phyloP scores from a whole-genome alignment of 2,113 vertebrate genomes.

The Brienomyrus brachyistius region DNA sequence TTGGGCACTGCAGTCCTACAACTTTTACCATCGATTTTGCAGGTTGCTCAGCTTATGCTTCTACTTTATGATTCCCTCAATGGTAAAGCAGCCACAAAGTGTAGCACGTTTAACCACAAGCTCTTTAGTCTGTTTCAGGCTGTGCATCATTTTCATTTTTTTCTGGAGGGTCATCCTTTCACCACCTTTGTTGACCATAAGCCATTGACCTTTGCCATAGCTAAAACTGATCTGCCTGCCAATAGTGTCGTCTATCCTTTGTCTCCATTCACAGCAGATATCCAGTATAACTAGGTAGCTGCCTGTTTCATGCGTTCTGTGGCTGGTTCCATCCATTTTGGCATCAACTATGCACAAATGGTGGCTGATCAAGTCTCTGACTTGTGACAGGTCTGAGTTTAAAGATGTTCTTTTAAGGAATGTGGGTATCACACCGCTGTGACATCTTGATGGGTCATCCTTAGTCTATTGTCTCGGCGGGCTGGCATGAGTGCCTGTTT shows the following conservation, averaged over 20 bases:
- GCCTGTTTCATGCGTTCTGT: not conserved
- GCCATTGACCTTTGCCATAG: not conserved
- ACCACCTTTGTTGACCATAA: not conserved
- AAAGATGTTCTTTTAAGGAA: not conserved
- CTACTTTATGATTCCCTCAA: too few relatives aligned
- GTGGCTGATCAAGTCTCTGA: not conserved
- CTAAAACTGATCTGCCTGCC: not conserved
- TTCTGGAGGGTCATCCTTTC: not conserved
- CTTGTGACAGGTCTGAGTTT: not conserved
- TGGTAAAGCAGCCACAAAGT: not conserved
- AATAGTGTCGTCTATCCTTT: not conserved
- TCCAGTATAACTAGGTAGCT: not conserved
- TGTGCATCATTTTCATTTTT: not conserved
- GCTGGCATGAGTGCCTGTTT: not conserved
- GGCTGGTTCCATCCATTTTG: not conserved
- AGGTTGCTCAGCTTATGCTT: too few relatives aligned
- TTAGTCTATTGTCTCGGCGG: not conserved
- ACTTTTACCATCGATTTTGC: too few relatives aligned
- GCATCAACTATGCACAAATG: not conserved
- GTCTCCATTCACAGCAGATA: not conserved
- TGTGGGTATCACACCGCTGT: too few relatives aligned
- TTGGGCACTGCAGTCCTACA: too few relatives aligned
- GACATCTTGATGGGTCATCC: not conserved
- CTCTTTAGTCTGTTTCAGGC: not conserved
- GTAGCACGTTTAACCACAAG: not conserved